Conservation (phyloP, 2,797 vertebrate genomes). For the Enteromius fasciolatus region DNA sequence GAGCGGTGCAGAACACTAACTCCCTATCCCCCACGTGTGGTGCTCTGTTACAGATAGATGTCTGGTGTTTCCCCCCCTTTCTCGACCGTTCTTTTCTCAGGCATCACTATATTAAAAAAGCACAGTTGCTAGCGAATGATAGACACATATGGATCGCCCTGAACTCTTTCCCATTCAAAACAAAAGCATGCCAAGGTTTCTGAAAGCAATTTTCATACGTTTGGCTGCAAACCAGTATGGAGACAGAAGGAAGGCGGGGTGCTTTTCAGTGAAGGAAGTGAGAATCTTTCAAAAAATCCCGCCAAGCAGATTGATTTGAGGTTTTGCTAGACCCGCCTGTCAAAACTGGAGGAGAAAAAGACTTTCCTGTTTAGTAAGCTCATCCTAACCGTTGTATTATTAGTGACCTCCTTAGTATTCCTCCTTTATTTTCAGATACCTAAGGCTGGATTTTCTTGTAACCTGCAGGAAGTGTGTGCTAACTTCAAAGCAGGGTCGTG, state of each 20-base stretch:
- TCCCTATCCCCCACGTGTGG: constrained; percentile 42
- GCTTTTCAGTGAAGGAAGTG: constrained; percentile 50
- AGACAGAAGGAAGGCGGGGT: constrained; percentile 58
- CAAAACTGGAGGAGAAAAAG: constrained; percentile 47
- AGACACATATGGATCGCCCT: constrained; percentile 33
- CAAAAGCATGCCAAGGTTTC: constrained; percentile 55
- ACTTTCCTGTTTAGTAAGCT: constrained; percentile 65
- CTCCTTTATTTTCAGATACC: constrained; percentile 5
- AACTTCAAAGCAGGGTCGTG: constrained; percentile 44
- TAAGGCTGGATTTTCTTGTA: constrained; percentile 31
- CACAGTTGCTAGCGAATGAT: constrained; percentile 36
- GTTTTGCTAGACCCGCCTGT: constrained; percentile 63
- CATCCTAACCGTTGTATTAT: constrained; percentile 2
- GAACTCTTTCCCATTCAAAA: constrained; percentile 64
- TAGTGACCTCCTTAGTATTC: constrained; percentile 7
- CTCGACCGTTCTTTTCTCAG: constrained; percentile 13
- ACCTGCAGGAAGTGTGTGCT: constrained; percentile 34
- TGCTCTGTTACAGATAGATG: constrained; percentile 61
- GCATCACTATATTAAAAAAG: constrained; percentile 38
- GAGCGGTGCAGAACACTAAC: constrained; percentile 36
- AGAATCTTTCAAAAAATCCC: constrained; percentile 71
- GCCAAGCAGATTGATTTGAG: constrained; percentile 69
- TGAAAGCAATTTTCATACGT: constrained; percentile 43
- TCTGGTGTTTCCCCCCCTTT: constrained; percentile 23
- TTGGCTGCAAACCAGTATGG: constrained; percentile 29